Conservation (phyloP, 2,113 vertebrate species). For the Istiophorus platypterus region DNA sequence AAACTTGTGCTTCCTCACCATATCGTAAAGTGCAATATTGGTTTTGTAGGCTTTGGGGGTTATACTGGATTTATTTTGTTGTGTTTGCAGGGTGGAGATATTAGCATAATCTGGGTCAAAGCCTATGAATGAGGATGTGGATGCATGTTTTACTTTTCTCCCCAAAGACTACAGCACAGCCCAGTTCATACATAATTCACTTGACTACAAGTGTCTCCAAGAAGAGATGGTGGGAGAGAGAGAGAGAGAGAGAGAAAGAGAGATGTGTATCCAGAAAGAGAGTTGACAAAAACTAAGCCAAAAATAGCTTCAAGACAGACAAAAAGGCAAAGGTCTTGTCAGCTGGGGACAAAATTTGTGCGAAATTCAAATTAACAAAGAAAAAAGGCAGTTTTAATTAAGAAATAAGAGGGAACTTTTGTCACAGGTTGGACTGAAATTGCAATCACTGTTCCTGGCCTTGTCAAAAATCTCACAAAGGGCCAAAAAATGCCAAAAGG, state of each 20-base stretch:
- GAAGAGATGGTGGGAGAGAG: slow-evolving; percentile 33
- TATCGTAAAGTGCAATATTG: slow-evolving; percentile 49
- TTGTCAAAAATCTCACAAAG: slow-evolving; percentile 17
- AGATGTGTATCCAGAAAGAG: slow-evolving; percentile 10
- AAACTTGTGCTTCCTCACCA: slow-evolving; percentile 11
- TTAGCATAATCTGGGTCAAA: slow-evolving; percentile 78
- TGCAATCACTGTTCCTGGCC: background rate
- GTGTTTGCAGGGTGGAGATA: slow-evolving; percentile 60
- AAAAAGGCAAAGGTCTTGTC: slow-evolving; percentile 14
- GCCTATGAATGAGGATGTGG: slow-evolving; percentile 71
- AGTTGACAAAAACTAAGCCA: slow-evolving; percentile 1
- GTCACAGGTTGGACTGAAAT: background rate
- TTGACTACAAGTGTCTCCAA: slow-evolving; percentile 66
- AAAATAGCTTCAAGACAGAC: slow-evolving; percentile 17
- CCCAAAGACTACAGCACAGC: slow-evolving; percentile 63
- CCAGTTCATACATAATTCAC: slow-evolving; percentile 81
- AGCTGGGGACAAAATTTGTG: background rate
- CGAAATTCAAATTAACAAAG: slow-evolving; percentile 4
- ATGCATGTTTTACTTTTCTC: slow-evolving; percentile 76
- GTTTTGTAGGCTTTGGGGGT: slow-evolving; percentile 60
- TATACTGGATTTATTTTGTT: slow-evolving; percentile 63
- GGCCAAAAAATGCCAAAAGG: background rate
- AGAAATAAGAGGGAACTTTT: background rate
- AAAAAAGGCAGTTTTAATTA: slow-evolving; percentile 3
- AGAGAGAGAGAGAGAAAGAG: slow-evolving; percentile 15